phyloP scores from a whole-genome alignment of 2,888 invertebrate genomes.

The Aspidiotus destructor region DNA sequence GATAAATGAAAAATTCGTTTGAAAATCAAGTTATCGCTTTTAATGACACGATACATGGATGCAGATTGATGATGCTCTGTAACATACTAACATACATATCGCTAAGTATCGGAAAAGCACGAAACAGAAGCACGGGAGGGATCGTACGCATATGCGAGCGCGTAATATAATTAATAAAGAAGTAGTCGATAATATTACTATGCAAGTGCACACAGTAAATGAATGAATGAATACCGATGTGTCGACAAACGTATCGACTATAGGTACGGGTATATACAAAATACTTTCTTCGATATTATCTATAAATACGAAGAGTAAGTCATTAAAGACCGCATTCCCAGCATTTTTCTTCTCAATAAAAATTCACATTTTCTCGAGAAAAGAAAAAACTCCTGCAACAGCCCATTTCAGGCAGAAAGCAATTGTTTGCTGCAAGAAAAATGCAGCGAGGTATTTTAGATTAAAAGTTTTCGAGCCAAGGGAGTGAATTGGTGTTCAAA shows the following conservation, averaged over 20 bases:
- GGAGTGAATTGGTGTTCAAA: too few relatives aligned
- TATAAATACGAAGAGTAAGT: not conserved
- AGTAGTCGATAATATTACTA: constrained; percentile 25
- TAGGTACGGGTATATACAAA: constrained; percentile 8
- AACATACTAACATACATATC: constrained; percentile 29
- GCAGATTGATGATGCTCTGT: constrained; percentile 23
- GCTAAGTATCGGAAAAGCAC: constrained; percentile 5
- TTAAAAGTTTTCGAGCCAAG: too few relatives aligned
- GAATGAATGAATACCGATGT: not conserved
- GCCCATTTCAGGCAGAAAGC: too few relatives aligned
- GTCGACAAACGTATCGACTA: not conserved
- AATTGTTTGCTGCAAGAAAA: too few relatives aligned
- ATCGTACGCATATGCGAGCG: not conserved
- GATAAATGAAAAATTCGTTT: not conserved
- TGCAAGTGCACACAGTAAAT: constrained; percentile 14
- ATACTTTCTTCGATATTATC: constrained; percentile 12
- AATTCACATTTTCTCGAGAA: too few relatives aligned
- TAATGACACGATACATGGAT: constrained; percentile 17
- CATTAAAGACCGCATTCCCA: constrained; percentile 24
- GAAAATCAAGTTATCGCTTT: constrained; percentile 21
- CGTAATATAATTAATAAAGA: constrained; percentile 13
- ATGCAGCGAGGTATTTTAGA: too few relatives aligned
- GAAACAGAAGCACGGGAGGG: not conserved
- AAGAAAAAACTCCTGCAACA: too few relatives aligned
- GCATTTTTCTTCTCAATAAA: constrained; percentile 5